phyloP scores from a whole-genome alignment of 2,113 vertebrate genomes.

The Ondatra zibethicus region DNA sequence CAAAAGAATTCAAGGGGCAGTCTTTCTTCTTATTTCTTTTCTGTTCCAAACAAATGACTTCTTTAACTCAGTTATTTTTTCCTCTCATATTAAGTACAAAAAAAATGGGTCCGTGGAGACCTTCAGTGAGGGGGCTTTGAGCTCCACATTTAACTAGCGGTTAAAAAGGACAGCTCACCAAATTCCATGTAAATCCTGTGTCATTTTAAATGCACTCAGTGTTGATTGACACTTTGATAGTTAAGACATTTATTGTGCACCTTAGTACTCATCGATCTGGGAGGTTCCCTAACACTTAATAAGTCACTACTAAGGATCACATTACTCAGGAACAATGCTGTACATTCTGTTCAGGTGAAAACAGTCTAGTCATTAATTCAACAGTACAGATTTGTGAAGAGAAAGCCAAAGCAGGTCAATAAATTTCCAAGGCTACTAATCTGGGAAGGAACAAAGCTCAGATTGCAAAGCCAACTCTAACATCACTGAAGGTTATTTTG shows the following conservation, averaged over 20 bases:
- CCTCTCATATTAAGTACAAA: slow-evolving; percentile 33
- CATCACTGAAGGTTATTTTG: no score
- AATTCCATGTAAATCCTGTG: background rate
- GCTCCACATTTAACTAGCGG: background rate
- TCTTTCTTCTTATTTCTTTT: background rate
- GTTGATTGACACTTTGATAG: background rate
- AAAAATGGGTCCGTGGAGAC: background rate
- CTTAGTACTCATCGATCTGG: background rate
- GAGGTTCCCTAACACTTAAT: background rate
- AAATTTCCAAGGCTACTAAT: background rate
- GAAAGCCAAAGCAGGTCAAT: background rate
- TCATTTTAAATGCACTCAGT: background rate
- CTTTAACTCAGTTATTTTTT: slow-evolving; percentile 44
- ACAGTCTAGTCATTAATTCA: background rate
- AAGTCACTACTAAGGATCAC: background rate
- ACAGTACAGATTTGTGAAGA: background rate
- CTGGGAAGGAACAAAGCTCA: background rate
- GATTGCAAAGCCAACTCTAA: background rate
- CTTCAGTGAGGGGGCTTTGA: background rate
- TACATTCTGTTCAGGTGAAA: rapidly evolving
- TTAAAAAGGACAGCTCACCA: background rate
- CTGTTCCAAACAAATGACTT: slow-evolving; percentile 1
- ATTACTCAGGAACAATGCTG: background rate
- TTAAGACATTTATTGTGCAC: background rate
- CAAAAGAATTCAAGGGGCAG: slow-evolving; percentile 53